phyloP scores from a whole-genome alignment of 2,797 vertebrate genomes.

The Lagorchestes hirsutus region DNA sequence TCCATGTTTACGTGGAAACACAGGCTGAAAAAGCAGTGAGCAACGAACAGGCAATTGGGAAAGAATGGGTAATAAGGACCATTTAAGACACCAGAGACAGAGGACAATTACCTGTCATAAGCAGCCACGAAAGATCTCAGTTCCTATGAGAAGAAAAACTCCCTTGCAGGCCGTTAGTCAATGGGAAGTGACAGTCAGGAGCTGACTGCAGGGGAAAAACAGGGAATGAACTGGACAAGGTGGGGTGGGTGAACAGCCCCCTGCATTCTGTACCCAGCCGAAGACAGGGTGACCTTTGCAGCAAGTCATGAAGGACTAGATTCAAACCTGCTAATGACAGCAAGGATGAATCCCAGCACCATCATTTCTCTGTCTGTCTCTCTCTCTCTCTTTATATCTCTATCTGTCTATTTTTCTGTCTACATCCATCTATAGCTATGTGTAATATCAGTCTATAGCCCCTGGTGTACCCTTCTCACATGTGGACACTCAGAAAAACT shows the following conservation, averaged over 20 bases:
- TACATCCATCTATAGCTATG: not conserved
- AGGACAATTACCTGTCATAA: slow-evolving; percentile 9
- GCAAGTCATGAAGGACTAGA: not conserved
- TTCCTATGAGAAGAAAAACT: not conserved
- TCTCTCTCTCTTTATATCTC: not conserved
- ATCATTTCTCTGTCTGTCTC: not conserved
- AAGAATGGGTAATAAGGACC: not conserved
- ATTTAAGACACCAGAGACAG: not conserved
- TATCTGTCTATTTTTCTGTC: not conserved
- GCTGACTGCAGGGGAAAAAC: not conserved
- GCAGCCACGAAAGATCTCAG: not conserved
- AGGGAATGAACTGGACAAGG: not conserved
- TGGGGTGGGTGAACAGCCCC: not conserved
- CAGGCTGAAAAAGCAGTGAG: not conserved
- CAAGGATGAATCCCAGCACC: not conserved
- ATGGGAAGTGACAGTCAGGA: not conserved
- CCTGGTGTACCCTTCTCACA: no score
- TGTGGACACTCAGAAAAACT: no score
- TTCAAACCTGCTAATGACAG: not conserved
- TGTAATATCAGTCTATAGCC: not conserved
- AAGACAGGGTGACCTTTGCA: not conserved
- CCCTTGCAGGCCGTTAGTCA: not conserved
- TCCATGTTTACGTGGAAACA: not conserved
- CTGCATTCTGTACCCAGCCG: not conserved
- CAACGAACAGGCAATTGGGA: not conserved